These are phyloP conservation scores for Danio albolineatus DNA, from an alignment of 2,797 vertebrate species.

Conservation along the genomic window DNA sequence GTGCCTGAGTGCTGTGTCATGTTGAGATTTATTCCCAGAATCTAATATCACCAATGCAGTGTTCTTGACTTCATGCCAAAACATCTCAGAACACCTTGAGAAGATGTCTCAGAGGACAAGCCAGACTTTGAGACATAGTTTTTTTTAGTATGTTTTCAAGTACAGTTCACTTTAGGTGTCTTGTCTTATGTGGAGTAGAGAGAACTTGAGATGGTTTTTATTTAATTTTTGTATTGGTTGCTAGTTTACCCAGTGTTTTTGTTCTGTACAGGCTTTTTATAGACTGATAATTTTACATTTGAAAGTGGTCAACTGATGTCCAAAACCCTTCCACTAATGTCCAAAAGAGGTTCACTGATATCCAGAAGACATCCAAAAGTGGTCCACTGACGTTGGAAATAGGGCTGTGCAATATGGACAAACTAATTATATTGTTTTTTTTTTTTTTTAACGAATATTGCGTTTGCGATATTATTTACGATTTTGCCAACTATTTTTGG, in stretches of 20 bases:
- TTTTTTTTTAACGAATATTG: too few relatives aligned
- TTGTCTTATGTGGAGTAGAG: not conserved
- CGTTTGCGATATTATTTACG: too few relatives aligned
- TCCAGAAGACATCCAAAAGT: too few relatives aligned
- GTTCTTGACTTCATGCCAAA: slow-evolving; percentile 38
- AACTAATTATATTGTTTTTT: too few relatives aligned
- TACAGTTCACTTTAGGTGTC: not conserved
- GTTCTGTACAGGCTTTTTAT: not conserved
- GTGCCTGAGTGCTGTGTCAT: slow-evolving; percentile 9
- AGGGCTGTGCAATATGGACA: too few relatives aligned
- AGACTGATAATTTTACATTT: not conserved
- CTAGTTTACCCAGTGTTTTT: not conserved
- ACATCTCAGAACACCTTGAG: not conserved
- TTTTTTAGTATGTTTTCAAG: not conserved
- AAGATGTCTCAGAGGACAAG: not conserved
- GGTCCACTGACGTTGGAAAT: too few relatives aligned
- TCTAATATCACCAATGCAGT: slow-evolving; percentile 35
- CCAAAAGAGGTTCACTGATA: too few relatives aligned
- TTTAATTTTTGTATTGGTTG: not conserved
- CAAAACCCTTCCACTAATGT: too few relatives aligned
- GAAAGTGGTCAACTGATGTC: too few relatives aligned
- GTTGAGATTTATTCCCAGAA: slow-evolving; percentile 28
- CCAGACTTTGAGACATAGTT: not conserved
- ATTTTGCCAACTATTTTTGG: too few relatives aligned
- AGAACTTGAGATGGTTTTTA: not conserved